phyloP scores from a whole-genome alignment of 2,113 vertebrate species.

The Thalassoma bifasciatum region DNA sequence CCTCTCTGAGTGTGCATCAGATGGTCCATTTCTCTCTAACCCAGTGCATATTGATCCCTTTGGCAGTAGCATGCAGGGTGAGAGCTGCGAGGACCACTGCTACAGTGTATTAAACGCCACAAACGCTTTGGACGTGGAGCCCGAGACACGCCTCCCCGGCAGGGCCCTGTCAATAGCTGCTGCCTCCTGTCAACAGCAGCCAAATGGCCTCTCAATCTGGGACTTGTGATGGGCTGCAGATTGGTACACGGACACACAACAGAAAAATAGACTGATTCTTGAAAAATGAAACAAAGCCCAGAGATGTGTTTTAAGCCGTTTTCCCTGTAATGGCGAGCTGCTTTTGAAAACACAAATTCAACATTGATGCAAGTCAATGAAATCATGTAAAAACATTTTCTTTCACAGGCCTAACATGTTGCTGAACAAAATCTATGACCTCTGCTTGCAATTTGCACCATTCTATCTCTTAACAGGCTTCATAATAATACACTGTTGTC shows the following conservation, averaged over 20 bases:
- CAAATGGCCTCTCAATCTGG: constrained; percentile 81
- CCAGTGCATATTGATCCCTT: constrained; percentile 82
- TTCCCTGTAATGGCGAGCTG: constrained; percentile 22
- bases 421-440: constrained; percentile 62
- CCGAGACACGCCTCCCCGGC: constrained; percentile 80
- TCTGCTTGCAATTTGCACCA: constrained; percentile 59
- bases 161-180: constrained; percentile 83
- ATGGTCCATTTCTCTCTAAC: constrained; percentile 81
- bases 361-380: constrained; percentile 46
- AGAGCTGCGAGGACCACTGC: constrained; percentile 77
- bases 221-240: constrained; percentile 67
- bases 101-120: constrained; percentile 87
- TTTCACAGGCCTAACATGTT: constrained; percentile 45
- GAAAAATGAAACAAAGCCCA: constrained; percentile 43
- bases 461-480: constrained; percentile 66
- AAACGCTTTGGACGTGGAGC: constrained; percentile 82
- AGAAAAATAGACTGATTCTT: constrained; percentile 45
- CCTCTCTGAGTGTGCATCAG: constrained; percentile 78
- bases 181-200: constrained; percentile 84
- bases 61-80: constrained; percentile 78
- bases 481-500: constrained; percentile 63
- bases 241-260: constrained; percentile 50
- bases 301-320: constrained; percentile 26
- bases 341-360: constrained; percentile 32
- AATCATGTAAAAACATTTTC: constrained; percentile 60